phyloP scores from a whole-genome alignment of 2,113 vertebrate species.

The Cynocephalus volans region DNA sequence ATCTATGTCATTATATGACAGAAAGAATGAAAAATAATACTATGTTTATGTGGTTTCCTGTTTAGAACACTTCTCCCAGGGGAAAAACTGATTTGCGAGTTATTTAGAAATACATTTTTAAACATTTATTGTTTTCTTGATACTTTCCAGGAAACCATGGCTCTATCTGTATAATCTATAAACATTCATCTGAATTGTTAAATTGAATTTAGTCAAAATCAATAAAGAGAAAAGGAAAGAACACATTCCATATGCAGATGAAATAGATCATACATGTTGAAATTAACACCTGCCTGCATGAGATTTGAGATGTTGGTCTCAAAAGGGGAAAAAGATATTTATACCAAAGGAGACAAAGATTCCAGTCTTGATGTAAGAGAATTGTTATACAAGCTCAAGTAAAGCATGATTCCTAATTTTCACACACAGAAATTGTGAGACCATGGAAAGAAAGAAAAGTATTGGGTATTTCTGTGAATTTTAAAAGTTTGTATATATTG shows the following conservation, averaged over 20 bases:
- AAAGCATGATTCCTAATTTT: not conserved
- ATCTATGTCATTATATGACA: not conserved
- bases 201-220: not conserved
- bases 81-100: not conserved
- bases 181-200: not conserved
- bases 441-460: not conserved
- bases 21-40: not conserved
- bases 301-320: not conserved
- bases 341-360: not conserved
- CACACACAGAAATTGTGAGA: not conserved
- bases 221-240: not conserved
- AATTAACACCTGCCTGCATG: not conserved
- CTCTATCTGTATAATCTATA: not conserved
- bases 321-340: not conserved
- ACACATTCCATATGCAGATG: not conserved
- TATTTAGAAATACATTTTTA: slow-evolving; percentile 3
- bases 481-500: not conserved
- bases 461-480: not conserved
- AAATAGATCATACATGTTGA: not conserved
- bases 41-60: not conserved
- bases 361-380: not conserved
- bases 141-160: not conserved
- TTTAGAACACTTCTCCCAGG: not conserved
- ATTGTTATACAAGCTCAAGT: not conserved
- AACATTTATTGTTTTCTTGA: not conserved